Evolutionary conservation across 2,113 vertebrate genomes (phyloP), one percentile per base, ranked within the genome.

Genomic region (Albula glossodonta): DNA sequence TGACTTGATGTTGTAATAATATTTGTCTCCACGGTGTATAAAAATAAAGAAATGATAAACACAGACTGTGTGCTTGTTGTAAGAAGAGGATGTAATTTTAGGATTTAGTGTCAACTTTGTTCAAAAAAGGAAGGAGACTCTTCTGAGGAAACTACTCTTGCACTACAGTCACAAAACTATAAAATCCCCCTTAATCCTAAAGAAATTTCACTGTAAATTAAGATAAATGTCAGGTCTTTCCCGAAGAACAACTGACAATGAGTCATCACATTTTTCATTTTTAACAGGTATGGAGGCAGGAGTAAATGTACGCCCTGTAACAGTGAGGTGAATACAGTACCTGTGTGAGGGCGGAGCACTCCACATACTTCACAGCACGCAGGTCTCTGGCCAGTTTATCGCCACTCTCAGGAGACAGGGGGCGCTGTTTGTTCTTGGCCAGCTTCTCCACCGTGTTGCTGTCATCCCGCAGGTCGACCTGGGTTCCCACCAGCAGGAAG

Each of bases 391-490:
- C 96, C 94, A 99, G 95, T 86, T 99, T 99, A 87, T 99, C 98
- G 48, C 98, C 98, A 0, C 96, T 97, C 92, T 99, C 98, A 12
- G 96, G 95, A 88, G 96, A 96, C 81, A 98, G 96, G 79, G 98
- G 98, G 83, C 98, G 97, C 96, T 99, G 98, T 94, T 99, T 99
- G 93, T 99, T 99, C 95, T 99, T 99, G 90, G 98, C 98, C 92
- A 99, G 96, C 91, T 99, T 99, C 93, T 99, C 98, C 84, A 99
- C 96, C 8, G 98, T 99, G 91, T 97, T 98, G 85, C 96, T 96
- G 91, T 99, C 98, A 92, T 99, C 98, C 93, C 98, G 94, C 91
- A 99, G 94, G 90, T 99, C 98, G 92, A 99, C 96, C 87, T 99
- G 98, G 89, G 98, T 99, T 78, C 98, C 98, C 92, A 99, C 98